A percentile compares a stretch with the other conserved stretches of the same genome.
Evolutionary conservation across 1,140 invertebrate species (phyloP).

Genomic region (Aphaenogaster floridana): DNA sequence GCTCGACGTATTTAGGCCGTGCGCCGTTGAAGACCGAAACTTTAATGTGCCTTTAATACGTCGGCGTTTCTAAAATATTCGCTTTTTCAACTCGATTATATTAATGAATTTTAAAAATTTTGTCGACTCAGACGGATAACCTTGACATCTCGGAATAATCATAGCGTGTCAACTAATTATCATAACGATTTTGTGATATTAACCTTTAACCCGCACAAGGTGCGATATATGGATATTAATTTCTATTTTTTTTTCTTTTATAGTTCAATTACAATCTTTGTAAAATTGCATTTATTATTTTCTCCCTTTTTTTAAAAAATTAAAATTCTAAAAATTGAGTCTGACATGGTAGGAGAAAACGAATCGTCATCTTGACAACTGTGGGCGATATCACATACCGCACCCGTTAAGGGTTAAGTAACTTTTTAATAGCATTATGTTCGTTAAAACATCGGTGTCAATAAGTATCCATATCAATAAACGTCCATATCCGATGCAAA

Average conservation of each 20-base stretch:
- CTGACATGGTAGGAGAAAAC: too few relatives aligned
- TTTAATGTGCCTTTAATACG: background rate
- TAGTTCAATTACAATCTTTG: too few relatives aligned
- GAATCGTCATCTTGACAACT: too few relatives aligned
- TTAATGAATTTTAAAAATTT: background rate
- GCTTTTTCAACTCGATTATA: background rate
- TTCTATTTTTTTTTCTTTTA: too few relatives aligned
- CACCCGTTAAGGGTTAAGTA: too few relatives aligned
- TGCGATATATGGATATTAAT: too few relatives aligned
- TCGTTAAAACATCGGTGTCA: background rate
- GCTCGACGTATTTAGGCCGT: constrained; percentile 42
- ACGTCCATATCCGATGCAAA: background rate
- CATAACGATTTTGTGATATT: background rate
- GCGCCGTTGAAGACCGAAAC: constrained; percentile 24
- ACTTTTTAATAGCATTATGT: background rate
- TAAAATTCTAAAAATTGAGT: too few relatives aligned
- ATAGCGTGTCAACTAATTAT: background rate
- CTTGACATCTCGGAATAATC: background rate
- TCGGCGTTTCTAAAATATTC: background rate
- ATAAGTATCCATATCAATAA: background rate
- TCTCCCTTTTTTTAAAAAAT: too few relatives aligned
- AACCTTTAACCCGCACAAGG: too few relatives aligned
- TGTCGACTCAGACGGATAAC: background rate
- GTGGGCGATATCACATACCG: too few relatives aligned
- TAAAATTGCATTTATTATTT: too few relatives aligned